Base-by-base conservation (phyloP, 2,113 vertebrate species). In the Shinisaurus crocodilurus region DNA sequence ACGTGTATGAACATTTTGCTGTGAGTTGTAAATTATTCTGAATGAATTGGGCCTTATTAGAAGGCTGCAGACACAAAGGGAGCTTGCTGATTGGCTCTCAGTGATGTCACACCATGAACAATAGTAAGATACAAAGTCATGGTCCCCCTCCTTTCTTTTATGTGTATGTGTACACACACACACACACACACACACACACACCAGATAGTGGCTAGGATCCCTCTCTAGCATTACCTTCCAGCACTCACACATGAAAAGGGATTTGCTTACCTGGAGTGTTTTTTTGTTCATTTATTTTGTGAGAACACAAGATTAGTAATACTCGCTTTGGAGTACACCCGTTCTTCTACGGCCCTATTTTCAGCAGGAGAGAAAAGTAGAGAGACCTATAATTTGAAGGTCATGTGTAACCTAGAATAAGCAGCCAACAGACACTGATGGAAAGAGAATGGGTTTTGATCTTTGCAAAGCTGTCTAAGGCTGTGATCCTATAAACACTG, bases 101-200 rank as follows among this genome's bases (percentile, higher is more conserved):
- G 93, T 97, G 96, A 97, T 95, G 95, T 97, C 96, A 97, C 95
- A 89, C 89, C 87, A 91, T 5, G 94, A 95, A 89, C 92, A 90
- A 91, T 90, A 88, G 92, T 89, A 87, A 84, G 86, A 92, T 60
- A 80, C 13, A 0, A 83, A 86, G 90, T 94, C 90, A 87, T 16
- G 2, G 60, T 10, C 20, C 15, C 87, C 85, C 15, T 0, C 70
- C 90, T 93, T 6, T 65, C 65, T 88, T 94, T 94, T 84, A 72
- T 72, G 27, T 16, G 45, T 8, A 10, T 32, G 76, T 72, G 45
- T n/a, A 45, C 57, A 25, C 45, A 32, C 1, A 48, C 5, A 43
- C 50, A 54, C 32, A 34, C 5, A 32, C 5, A 84, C 13, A n/a
- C 40, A 84, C 60, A 67, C 29, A 7, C 65, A n/a, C 34, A n/a